phyloP scores from a whole-genome alignment of 2,113 vertebrate genomes.

The Sceloporus tristichus region DNA sequence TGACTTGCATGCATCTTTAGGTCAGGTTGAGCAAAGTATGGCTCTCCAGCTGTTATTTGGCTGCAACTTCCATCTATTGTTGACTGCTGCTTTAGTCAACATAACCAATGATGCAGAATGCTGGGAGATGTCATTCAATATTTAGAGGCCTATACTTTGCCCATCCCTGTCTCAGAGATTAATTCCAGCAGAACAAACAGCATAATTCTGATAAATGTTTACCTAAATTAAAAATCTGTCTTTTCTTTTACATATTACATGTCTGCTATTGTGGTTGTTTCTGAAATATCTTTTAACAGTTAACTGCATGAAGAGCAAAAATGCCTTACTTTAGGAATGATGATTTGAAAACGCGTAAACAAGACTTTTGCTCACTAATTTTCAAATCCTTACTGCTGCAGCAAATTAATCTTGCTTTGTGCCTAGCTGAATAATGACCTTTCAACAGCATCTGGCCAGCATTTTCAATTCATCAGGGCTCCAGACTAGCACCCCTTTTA shows the following conservation, averaged over 20 bases:
- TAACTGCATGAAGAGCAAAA: background rate
- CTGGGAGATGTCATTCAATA: too few species aligned
- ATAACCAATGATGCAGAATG: too few species aligned
- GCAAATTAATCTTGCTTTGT: background rate
- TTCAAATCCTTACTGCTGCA: background rate
- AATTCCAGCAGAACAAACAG: slow-evolving; percentile 49
- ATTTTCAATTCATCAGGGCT: slow-evolving; percentile 54
- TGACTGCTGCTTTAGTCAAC: too few species aligned
- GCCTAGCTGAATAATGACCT: background rate
- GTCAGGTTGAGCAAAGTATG: background rate
- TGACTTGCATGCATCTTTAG: slow-evolving; percentile 49
- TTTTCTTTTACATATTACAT: background rate
- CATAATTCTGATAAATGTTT: slow-evolving; percentile 53
- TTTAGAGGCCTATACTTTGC: too few species aligned
- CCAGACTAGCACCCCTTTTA: slow-evolving; percentile 50
- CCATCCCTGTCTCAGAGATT: slow-evolving; percentile 8
- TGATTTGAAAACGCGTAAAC: background rate
- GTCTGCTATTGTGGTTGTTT: slow-evolving; percentile 52
- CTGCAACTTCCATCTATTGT: too few species aligned
- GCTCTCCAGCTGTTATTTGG: too few species aligned
- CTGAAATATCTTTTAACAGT: slow-evolving; percentile 51
- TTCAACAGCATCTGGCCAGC: slow-evolving; percentile 50
- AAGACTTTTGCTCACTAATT: slow-evolving; percentile 29
- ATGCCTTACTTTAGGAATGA: background rate
- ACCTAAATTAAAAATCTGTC: slow-evolving; percentile 41